A percentile compares a stretch with the other conserved stretches of the same genome.
These are phyloP conservation scores for Bacillus rossius DNA, from an alignment of 1,140 invertebrate genomes.

Conservation along the genomic window DNA sequence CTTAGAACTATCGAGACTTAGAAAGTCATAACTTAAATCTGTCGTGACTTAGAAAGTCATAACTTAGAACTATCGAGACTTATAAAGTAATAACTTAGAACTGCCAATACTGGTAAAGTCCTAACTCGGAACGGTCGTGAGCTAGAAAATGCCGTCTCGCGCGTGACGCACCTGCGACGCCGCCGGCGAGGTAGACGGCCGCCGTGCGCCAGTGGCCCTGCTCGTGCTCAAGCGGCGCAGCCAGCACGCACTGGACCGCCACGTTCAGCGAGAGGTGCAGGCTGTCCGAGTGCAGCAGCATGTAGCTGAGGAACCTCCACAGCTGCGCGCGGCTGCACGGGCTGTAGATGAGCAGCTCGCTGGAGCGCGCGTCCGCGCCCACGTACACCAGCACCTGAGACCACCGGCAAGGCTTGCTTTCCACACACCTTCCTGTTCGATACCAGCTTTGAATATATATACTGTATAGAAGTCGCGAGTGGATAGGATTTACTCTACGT, in stretches of 20 bases:
- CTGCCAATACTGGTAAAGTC: too few relatives aligned
- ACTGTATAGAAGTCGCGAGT: too few relatives aligned
- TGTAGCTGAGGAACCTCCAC: conserved; percentile 78
- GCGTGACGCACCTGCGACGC: conserved; percentile 44
- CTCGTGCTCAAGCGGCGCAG: conserved; percentile 73
- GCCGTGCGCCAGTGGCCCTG: conserved; percentile 73
- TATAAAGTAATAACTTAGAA: too few relatives aligned
- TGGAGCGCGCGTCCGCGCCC: neutral
- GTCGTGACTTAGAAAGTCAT: too few relatives aligned
- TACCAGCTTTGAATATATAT: too few relatives aligned
- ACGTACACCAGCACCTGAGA: conserved; percentile 8
- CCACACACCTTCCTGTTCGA: neutral
- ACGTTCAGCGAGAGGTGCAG: conserved; percentile 57
- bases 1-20: too few relatives aligned
- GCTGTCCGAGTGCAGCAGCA: conserved; percentile 71
- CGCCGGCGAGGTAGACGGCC: conserved; percentile 62
- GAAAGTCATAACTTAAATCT: too few relatives aligned
- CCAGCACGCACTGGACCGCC: conserved; percentile 59
- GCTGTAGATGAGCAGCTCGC: conserved; percentile 58
- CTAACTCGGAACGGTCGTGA: too few relatives aligned
- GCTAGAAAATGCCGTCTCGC: too few relatives aligned
- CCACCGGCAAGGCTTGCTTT: too few relatives aligned
- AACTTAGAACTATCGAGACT: too few relatives aligned
- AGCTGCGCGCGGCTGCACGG: conserved; percentile 59
- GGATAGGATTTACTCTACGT: too few relatives aligned